Percentiles rank a stretch among this genome's conserved stretches.
Evolutionary conservation across 2,113 vertebrate genomes (phyloP).

Genomic region (Chitala chitala): DNA sequence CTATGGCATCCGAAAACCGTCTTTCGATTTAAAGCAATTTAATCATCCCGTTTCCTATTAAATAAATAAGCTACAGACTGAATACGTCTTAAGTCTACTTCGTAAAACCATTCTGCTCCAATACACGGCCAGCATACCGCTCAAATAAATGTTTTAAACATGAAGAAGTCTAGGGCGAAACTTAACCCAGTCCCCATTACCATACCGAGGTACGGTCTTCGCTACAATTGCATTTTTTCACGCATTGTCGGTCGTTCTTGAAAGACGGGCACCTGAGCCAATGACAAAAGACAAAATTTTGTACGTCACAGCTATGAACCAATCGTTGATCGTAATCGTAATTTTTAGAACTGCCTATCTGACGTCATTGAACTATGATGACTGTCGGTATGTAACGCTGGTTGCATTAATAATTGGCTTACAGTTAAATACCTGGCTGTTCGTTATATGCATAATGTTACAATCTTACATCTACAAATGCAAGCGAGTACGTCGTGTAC

Average conservation of each 20-base stretch:
- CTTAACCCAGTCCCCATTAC: background rate
- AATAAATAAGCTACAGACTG: conserved; percentile 28
- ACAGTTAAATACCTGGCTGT: background rate
- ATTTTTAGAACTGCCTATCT: conserved; percentile 4
- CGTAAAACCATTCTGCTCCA: conserved; percentile 49
- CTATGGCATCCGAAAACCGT: conserved; percentile 2
- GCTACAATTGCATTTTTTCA: conserved; percentile 15
- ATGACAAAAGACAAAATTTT: conserved; percentile 26
- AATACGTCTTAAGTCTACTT: conserved; percentile 46
- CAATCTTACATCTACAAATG: too few species aligned
- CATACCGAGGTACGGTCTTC: background rate
- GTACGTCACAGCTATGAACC: background rate
- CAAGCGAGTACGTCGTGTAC: too few species aligned
- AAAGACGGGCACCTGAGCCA: conserved; percentile 35
- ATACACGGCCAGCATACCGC: background rate
- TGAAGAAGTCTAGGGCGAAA: conserved; percentile 12
- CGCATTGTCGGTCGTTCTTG: conserved; percentile 22
- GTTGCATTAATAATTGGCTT: background rate
- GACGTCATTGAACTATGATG: conserved; percentile 6
- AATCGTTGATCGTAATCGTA: conserved; percentile 33
- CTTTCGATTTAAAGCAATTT: background rate
- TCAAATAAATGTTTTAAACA: conserved; percentile 29
- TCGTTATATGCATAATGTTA: too few species aligned
- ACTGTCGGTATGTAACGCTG: background rate
- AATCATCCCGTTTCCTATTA: background rate